Conservation (phyloP, 1,140 invertebrate species). For the Brachionus asplanchnoidis region DNA sequence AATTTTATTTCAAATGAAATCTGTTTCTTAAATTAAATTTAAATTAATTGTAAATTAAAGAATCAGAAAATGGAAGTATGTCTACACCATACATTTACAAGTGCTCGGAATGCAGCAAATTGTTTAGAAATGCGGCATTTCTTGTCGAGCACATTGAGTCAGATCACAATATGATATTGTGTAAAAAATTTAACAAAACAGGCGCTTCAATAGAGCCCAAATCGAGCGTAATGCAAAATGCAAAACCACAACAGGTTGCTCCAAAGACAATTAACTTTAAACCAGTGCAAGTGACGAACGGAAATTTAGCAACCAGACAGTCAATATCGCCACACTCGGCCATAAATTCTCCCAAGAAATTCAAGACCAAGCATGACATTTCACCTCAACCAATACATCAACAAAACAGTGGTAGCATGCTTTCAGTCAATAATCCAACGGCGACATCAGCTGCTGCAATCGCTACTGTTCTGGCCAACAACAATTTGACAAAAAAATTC, state of each 20-base stretch:
- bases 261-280: slow-evolving; percentile 20
- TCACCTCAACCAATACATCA: neutral
- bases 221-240: neutral
- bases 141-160: slow-evolving; percentile 12
- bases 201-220: neutral
- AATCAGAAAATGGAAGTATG: neutral
- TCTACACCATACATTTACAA: slow-evolving; percentile 32
- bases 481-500: slow-evolving; percentile 12
- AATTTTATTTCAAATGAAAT: too few relatives aligned
- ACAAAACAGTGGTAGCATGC: neutral
- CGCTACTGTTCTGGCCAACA: neutral
- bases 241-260: neutral
- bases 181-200: slow-evolving; percentile 29
- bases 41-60: neutral
- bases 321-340: neutral
- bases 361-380: neutral
- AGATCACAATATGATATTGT: slow-evolving; percentile 27
- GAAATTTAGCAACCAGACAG: neutral
- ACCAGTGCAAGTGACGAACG: neutral
- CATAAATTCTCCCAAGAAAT: neutral
- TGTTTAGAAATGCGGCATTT: slow-evolving; percentile 24
- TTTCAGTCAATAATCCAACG: neutral
- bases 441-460: neutral
- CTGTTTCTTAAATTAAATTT: too few relatives aligned
- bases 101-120: neutral